These are phyloP conservation scores for Nycteola revayana DNA, from an alignment of 2,888 invertebrate species.

Conservation along the genomic window DNA sequence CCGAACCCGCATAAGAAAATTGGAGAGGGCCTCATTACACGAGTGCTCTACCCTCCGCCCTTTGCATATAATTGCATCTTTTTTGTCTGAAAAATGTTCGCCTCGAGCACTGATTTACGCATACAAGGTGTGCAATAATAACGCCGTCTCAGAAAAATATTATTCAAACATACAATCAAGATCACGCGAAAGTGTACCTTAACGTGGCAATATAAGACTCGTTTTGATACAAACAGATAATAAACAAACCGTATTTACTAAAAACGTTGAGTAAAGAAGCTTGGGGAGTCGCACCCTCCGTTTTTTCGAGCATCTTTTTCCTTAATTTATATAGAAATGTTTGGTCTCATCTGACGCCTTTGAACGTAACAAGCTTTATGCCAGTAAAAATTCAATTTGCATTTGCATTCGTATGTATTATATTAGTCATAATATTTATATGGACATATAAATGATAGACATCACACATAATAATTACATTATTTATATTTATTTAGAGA, in stretches of 20 bases:
- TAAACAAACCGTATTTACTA: slow-evolving; percentile 64
- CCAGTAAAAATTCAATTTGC: slow-evolving; percentile 46
- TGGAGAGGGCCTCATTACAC: slow-evolving; percentile 56
- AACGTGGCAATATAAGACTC: slow-evolving; percentile 39
- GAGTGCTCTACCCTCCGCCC: slow-evolving; percentile 48
- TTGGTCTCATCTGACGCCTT: slow-evolving; percentile 69
- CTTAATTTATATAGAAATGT: slow-evolving; percentile 81
- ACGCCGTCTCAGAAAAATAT: slow-evolving; percentile 72
- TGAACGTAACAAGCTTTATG: slow-evolving; percentile 56
- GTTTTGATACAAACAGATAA: slow-evolving; percentile 39
- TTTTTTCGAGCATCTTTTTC: slow-evolving; percentile 76
- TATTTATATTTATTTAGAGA: no score
- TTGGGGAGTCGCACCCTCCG: slow-evolving; percentile 67
- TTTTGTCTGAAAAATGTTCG: slow-evolving; percentile 74
- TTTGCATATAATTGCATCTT: slow-evolving; percentile 80
- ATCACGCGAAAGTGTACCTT: slow-evolving; percentile 43
- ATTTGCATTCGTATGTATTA: slow-evolving; percentile 38
- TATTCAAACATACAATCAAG: slow-evolving; percentile 47
- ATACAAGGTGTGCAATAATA: slow-evolving; percentile 82
- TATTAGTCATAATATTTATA: slow-evolving; percentile 3
- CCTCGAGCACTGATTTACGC: slow-evolving; percentile 80
- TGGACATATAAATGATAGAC: no score
- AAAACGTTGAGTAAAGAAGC: slow-evolving; percentile 75
- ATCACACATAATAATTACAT: no score
- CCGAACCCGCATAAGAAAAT: slow-evolving; percentile 33